Conservation (phyloP, 2,113 vertebrate species). For the Oxyruncus cristatus region DNA sequence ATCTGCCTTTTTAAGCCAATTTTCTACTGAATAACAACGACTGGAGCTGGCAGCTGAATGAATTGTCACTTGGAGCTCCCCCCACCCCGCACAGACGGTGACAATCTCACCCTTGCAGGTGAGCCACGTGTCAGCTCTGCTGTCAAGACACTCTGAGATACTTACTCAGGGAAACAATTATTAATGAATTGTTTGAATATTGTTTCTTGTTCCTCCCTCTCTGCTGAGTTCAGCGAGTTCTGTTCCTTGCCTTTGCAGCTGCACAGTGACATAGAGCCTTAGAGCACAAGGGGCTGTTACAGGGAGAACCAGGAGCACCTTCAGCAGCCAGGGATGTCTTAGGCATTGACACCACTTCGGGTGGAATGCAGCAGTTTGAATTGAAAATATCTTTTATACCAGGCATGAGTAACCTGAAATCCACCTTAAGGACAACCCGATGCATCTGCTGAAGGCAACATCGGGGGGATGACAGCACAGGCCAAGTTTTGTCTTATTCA, state of each 20-base stretch:
- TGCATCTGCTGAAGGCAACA: not conserved
- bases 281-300: fast-evolving
- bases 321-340: not conserved
- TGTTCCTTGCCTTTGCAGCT: not conserved
- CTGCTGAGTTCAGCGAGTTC: not conserved
- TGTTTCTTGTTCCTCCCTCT: not conserved
- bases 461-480: not conserved
- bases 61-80: not conserved
- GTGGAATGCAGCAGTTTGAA: not conserved
- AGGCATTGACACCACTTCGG: fast-evolving
- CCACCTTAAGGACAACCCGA: not conserved
- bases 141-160: not conserved
- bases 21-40: not conserved
- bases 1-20: not conserved
- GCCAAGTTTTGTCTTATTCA: not conserved
- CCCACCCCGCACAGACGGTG: not conserved
- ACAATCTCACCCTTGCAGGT: not conserved
- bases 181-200: not conserved
- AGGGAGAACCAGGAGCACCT: not conserved
- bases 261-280: fast-evolving
- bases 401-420: not conserved
- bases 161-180: not conserved
- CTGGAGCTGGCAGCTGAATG: not conserved
- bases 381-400: not conserved
- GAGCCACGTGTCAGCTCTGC: not conserved